Conservation (phyloP, 2,888 invertebrate species). For the Punctoribates punctum region DNA sequence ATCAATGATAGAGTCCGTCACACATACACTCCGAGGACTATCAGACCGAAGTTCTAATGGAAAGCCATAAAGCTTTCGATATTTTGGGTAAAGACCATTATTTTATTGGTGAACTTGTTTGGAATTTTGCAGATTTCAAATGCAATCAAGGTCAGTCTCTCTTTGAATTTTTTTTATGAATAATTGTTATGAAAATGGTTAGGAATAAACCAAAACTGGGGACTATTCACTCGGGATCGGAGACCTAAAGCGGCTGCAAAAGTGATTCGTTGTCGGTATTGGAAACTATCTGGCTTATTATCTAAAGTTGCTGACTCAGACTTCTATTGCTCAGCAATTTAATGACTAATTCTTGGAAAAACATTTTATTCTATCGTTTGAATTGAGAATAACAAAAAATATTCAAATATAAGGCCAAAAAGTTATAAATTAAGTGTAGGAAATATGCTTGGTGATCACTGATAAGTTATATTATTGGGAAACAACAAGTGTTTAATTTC, state of each 20-base stretch:
- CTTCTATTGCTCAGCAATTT: too few species aligned
- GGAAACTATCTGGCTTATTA: conserved; percentile 37
- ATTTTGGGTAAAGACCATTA: conserved; percentile 54
- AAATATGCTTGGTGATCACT: too few species aligned
- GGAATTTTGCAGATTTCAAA: conserved; percentile 97
- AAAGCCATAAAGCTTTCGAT: conserved; percentile 90
- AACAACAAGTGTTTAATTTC: too few species aligned
- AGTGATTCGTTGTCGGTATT: conserved; percentile 72
- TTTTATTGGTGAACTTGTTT: conserved; percentile 93
- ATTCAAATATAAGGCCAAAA: too few species aligned
- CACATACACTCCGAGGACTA: conserved; percentile 68
- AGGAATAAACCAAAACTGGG: conserved; percentile 52
- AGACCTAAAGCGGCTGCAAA: conserved; percentile 87
- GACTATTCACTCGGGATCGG: conserved; percentile 66
- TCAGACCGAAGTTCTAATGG: conserved; percentile 74
- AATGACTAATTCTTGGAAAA: too few species aligned
- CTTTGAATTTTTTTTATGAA: not conserved
- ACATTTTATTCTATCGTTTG: too few species aligned
- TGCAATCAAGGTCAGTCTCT: too few species aligned
- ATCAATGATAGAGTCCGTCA: conserved; percentile 53
- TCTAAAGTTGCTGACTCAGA: too few species aligned
- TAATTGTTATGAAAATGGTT: not conserved
- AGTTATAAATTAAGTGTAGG: too few species aligned
- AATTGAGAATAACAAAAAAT: too few species aligned
- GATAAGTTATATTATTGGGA: too few species aligned